These are phyloP conservation scores for Philereme vetulata DNA, from an alignment of 2,888 invertebrate genomes.

Conservation along the genomic window DNA sequence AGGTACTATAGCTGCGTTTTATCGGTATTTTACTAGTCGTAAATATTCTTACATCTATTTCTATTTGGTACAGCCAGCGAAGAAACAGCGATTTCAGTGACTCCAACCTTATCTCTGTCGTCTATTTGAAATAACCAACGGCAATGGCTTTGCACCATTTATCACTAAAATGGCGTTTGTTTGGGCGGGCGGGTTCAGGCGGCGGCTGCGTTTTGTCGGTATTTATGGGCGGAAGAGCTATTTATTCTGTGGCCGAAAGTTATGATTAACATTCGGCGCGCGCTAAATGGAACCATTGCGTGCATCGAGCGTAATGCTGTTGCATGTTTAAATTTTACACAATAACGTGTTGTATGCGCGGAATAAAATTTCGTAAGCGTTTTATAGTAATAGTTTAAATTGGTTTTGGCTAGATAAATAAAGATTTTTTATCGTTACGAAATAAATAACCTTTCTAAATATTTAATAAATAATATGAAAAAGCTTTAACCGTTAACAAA, in stretches of 20 bases:
- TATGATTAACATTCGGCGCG: constrained; percentile 62
- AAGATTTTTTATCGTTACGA: neutral
- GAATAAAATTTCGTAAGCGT: constrained; percentile 6
- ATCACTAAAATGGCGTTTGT: constrained; percentile 59
- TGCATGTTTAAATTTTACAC: constrained; percentile 30
- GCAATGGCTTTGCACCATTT: constrained; percentile 50
- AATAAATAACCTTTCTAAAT: neutral
- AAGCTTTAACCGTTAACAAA: constrained; percentile 1
- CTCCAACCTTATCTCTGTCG: neutral
- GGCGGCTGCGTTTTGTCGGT: constrained; percentile 38
- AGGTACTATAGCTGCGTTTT: constrained; percentile 10
- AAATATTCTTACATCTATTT: no score
- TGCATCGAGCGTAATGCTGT: constrained; percentile 55
- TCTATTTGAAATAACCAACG: constrained; percentile 9
- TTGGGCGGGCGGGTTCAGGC: constrained; percentile 29
- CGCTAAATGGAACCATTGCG: constrained; percentile 58
- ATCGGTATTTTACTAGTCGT: constrained; percentile 11
- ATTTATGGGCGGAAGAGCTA: constrained; percentile 34
- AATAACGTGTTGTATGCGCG: constrained; percentile 9
- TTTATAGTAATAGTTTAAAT: constrained; percentile 3
- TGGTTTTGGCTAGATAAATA: neutral
- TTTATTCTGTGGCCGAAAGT: constrained; percentile 27
- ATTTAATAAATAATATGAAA: neutral
- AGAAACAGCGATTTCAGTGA: neutral
- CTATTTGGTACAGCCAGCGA: no score